Conservation (phyloP, 1,140 invertebrate genomes). For the Tribolium castaneum region DNA sequence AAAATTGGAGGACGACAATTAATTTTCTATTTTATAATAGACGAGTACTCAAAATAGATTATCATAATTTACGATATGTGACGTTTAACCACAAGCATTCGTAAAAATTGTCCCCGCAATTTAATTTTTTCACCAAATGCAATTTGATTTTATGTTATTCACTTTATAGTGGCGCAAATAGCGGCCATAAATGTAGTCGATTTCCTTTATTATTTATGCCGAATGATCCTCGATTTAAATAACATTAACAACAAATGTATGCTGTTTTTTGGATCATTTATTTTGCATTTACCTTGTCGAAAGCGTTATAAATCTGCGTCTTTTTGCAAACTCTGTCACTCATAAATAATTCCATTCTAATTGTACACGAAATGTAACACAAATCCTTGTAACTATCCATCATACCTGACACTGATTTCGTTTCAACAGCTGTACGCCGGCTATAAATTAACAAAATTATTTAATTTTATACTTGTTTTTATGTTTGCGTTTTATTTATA, state of each 20-base stretch:
- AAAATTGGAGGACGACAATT: not conserved
- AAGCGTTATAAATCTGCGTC: not conserved
- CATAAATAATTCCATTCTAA: not conserved
- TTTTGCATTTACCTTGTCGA: not conserved
- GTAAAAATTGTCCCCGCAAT: not conserved
- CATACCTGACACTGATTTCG: conserved; percentile 3
- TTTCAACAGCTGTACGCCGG: not conserved
- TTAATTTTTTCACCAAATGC: not conserved
- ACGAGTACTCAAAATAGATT: not conserved
- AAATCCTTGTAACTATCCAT: conserved; percentile 24
- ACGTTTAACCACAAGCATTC: not conserved
- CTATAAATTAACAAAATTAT: conserved; percentile 10
- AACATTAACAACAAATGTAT: not conserved
- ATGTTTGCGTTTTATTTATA: not conserved
- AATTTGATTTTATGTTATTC: not conserved
- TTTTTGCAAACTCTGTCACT: not conserved
- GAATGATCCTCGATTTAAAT: not conserved
- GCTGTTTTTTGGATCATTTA: not conserved
- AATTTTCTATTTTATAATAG: not conserved
- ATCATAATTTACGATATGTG: not conserved
- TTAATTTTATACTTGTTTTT: conserved; percentile 7
- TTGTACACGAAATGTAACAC: not conserved
- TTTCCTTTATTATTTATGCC: not conserved
- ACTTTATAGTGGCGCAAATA: not conserved
- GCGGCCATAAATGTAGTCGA: not conserved